phyloP scores from a whole-genome alignment of 2,113 vertebrate species.

The Neodon shergylaensis region DNA sequence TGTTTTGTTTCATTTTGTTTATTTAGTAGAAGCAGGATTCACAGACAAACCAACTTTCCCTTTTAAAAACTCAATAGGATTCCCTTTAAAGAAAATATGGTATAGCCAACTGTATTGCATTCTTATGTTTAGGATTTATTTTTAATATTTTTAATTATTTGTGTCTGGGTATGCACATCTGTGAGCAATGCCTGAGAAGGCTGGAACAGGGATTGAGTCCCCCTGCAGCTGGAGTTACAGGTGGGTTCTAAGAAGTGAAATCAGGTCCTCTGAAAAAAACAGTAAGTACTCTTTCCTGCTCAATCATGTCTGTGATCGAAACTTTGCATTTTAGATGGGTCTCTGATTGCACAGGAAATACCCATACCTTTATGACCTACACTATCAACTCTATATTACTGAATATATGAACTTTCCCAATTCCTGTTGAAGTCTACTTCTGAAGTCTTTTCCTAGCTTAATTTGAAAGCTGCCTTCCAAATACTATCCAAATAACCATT shows the following conservation, averaged over 20 bases:
- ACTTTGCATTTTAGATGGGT: background rate
- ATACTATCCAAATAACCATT: slow-evolving; percentile 29
- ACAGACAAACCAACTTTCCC: background rate
- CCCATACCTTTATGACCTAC: background rate
- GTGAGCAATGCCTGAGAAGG: background rate
- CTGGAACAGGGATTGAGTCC: background rate
- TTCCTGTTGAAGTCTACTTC: background rate
- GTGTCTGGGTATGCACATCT: background rate
- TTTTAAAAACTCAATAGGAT: slow-evolving; percentile 14
- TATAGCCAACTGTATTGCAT: background rate
- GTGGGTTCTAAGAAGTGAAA: too few species aligned
- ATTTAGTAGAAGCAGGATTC: background rate
- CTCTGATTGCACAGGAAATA: background rate
- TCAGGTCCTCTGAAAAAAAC: background rate
- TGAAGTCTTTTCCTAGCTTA: background rate
- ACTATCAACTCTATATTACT: background rate
- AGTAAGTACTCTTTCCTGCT: background rate
- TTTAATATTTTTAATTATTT: background rate
- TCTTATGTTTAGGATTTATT: background rate
- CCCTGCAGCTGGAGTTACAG: background rate
- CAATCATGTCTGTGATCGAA: background rate
- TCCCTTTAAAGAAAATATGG: background rate
- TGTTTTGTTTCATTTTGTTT: background rate
- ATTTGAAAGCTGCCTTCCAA: slow-evolving; percentile 13
- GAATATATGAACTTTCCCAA: background rate